Base-by-base conservation (phyloP, 2,888 invertebrate species). In the Xanthorhoe spadicearia region DNA sequence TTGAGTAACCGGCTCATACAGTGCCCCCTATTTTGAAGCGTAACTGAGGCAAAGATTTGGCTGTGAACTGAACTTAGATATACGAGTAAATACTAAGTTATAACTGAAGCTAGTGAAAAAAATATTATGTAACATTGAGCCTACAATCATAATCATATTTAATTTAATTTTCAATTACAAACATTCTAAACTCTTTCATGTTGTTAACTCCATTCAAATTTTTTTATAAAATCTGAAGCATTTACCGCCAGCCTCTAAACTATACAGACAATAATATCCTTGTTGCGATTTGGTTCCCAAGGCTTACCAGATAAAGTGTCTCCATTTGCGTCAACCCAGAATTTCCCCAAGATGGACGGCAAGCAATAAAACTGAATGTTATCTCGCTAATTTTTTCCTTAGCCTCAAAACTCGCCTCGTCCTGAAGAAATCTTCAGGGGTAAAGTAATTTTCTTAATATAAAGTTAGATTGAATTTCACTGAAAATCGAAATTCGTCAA, bases 371-470 rank as follows among this genome's bases (percentile, higher is more conserved):
- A 83, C 78, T 83, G 82, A 85, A 87, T 86, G 86, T 85, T 87
- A 87, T 89, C 86, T 85, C 74, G 77, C 86, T 85, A 89, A 87
- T 89, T 89, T 87, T 87, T 88, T 81, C 78, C 73, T 73, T 75
- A 74, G 69, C 77, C 76, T 76, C 76, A 75, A 76, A 79, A 79
- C 76, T 78, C 75, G 55, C 68, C 66, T 66, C 72, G 76, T 73
- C 76, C 76, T 75, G 74, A 73, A 71, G 72, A 75, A 79, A 78
- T 80, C 78, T 80, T 76, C 68, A 72, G 67, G 73, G 76, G 70
- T 70, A 83, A 77, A 73, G 62, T 43, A 43, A 43, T 43, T 3
- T 43, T 43, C 13, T 43, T 43, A 43, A 43, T 43, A 43, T 3
- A 74, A 73, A 77, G 72, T 79, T 80, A 74, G 71, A 61, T 67